Evolutionary conservation across 1,140 invertebrate species (phyloP), one percentile per base, ranked within the genome.

Genomic region (Nasonia longicornis): DNA sequence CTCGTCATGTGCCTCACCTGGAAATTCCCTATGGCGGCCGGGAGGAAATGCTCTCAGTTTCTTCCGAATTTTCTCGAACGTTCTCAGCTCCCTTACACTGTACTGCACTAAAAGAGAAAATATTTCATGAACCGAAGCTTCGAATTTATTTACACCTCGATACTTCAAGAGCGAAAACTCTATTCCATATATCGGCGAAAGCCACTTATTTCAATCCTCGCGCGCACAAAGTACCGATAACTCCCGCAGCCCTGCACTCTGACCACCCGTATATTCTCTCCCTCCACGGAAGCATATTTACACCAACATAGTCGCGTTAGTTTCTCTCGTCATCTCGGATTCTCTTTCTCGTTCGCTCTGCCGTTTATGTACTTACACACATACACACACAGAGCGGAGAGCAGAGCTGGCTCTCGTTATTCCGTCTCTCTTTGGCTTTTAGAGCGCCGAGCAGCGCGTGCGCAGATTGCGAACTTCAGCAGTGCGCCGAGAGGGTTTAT

Each of bases 1-100:
- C 29, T 67, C 66, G 66, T 67, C 66, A 67, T 67, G 29, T 67
- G 29, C 31, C 66, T 67, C 26, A 67, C 66, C 66, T 67, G 66
- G 29, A 67, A 67, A 67, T 67, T 8, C 52, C 20, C 6, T 14
- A 29, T 31, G 10, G 66, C 66, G 3, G 26, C 26, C 26, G 26
- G 26, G 12, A 67, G 66, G 66, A 67, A 67, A 67, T 29, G 26
- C 29, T 67, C 7, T 14, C n/a, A 12, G 22, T 67, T 67, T 67
- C 63, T 22, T 26, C 26, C 63, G 63, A 66, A 26, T 66, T 66
- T 66, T n/a, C 20, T 67, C 22, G 0, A 52, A 16, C 14, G 12
- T n/a, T 58, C 52, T 6, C 52, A 4, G 26, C 26, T 35, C 31
- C 31, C 4, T 35, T 35, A 35, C 31, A 35, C 31, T 35, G 31